phyloP scores from a whole-genome alignment of 2,797 vertebrate species.

The Choloepus didactylus region DNA sequence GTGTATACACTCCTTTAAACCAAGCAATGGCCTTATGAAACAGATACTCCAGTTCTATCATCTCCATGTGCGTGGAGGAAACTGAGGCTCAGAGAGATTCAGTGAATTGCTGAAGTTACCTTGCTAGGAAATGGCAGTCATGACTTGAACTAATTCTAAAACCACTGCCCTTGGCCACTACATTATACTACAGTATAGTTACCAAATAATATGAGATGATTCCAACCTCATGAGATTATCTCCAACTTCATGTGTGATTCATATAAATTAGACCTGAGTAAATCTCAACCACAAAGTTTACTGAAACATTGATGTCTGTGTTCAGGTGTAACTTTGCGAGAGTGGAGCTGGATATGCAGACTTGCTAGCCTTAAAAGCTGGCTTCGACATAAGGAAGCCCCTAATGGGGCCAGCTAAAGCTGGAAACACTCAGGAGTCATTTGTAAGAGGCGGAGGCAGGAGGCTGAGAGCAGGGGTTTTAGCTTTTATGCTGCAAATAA shows the following conservation, averaged over 20 bases:
- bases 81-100: background rate
- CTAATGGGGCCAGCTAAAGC: background rate
- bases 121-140: background rate
- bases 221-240: too few species aligned
- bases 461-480: background rate
- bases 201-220: background rate
- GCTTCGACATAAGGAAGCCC: background rate
- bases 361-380: background rate
- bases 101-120: background rate
- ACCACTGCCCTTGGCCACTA: background rate
- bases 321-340: background rate
- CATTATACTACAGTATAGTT: background rate
- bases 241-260: background rate
- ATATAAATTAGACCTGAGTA: background rate
- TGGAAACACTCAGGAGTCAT: background rate
- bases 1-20: background rate
- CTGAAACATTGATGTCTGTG: background rate
- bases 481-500: background rate
- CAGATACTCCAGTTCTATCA: background rate
- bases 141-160: conserved; percentile 42
- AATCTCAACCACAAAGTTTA: background rate
- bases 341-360: background rate
- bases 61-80: conserved; percentile 25
- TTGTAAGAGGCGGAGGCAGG: background rate
- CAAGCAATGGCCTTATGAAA: background rate